Evolutionary conservation across 2,888 invertebrate genomes (phyloP).

Genomic region (Drosophila melanosoma): DNA sequence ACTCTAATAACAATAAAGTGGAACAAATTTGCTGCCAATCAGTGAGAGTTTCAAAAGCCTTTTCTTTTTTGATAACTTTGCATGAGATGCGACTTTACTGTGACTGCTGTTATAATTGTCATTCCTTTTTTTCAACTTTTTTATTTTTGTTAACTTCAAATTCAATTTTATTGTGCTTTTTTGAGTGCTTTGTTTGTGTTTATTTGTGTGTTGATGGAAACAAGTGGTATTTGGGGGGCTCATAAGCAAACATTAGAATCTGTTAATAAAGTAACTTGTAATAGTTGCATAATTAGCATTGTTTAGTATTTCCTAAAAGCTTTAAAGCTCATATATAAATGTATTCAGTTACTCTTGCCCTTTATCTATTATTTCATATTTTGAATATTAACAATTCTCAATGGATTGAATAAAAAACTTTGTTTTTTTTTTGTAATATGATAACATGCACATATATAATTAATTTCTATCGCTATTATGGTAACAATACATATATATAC

Average conservation of each 20-base stretch:
- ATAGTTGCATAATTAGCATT: not conserved
- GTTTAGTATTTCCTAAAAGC: not conserved
- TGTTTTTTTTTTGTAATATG: not conserved
- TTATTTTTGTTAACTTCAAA: not conserved
- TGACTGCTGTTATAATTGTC: slow-evolving; percentile 11
- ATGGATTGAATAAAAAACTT: not conserved
- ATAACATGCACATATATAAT: not conserved
- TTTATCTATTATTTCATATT: not conserved
- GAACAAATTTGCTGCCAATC: slow-evolving; percentile 52
- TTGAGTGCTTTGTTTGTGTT: slow-evolving; percentile 21
- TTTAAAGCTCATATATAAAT: not conserved
- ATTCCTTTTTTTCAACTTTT: not conserved
- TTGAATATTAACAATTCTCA: not conserved
- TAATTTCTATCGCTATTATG: not conserved
- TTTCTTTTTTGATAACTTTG: slow-evolving; percentile 8
- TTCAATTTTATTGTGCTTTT: not conserved
- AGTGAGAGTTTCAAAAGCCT: slow-evolving; percentile 33
- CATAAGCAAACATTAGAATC: not conserved
- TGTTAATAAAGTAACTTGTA: not conserved
- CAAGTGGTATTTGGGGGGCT: slow-evolving; percentile 6
- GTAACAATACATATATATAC: not conserved
- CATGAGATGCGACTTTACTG: slow-evolving; percentile 22
- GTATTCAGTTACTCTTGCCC: not conserved
- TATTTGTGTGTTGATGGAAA: not conserved
- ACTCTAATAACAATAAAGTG: slow-evolving; percentile 46